phyloP scores from a whole-genome alignment of 2,113 vertebrate species.

The Lepisosteus oculatus region DNA sequence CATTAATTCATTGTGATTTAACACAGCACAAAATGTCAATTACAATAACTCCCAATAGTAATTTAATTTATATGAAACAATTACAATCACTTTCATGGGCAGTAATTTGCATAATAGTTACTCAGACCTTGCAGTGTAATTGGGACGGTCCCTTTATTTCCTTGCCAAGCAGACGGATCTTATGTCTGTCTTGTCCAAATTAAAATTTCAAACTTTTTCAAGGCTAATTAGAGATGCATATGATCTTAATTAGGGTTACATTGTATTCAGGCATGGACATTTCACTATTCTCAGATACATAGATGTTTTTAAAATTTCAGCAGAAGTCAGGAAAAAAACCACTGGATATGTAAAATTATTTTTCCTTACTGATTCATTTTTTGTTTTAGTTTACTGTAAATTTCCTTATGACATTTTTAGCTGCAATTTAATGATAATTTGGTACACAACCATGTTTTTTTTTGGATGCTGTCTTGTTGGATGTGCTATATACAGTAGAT shows the following conservation, averaged over 20 bases:
- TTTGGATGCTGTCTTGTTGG: too few species aligned
- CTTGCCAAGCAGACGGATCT: not conserved
- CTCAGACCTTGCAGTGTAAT: not conserved
- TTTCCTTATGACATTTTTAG: too few species aligned
- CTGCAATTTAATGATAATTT: too few species aligned
- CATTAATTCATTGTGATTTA: not conserved
- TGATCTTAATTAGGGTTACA: not conserved
- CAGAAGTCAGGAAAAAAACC: too few species aligned
- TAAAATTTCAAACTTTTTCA: not conserved
- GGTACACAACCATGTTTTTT: too few species aligned
- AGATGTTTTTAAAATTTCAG: too few species aligned
- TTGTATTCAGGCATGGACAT: too few species aligned
- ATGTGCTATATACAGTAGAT: too few species aligned
- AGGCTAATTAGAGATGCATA: not conserved
- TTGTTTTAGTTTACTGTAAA: too few species aligned
- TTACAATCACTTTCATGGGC: not conserved
- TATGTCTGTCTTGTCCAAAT: not conserved
- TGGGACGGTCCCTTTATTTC: not conserved
- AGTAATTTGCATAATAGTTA: not conserved
- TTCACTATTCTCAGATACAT: too few species aligned
- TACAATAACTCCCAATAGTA: not conserved
- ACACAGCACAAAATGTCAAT: not conserved
- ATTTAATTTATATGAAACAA: constrained; percentile 1
- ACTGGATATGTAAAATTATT: too few species aligned
- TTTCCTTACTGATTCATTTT: too few species aligned